phyloP scores from a whole-genome alignment of 2,888 invertebrate species.

The Congeria kusceri region DNA sequence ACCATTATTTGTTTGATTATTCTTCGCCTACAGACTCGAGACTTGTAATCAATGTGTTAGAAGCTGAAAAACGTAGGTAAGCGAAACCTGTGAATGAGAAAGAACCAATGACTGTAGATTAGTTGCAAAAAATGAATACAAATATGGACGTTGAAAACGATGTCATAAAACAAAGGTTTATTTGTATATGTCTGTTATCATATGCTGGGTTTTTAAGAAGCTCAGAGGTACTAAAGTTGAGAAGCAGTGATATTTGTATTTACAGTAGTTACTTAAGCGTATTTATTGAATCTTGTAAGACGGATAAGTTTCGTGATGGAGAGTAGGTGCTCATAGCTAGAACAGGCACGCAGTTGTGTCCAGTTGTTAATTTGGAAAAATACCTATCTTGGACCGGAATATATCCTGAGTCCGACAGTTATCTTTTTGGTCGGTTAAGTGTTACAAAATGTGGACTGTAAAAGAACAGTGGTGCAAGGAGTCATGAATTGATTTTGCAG shows the following conservation, averaged over 20 bases:
- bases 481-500: too few relatives aligned
- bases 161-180: conserved; percentile 47
- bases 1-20: conserved; percentile 43
- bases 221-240: conserved; percentile 31
- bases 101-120: conserved; percentile 40
- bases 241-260: conserved; percentile 33
- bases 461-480: too few relatives aligned
- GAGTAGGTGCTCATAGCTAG: conserved; percentile 40
- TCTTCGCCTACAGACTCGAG: conserved; percentile 40
- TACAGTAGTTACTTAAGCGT: conserved; percentile 12
- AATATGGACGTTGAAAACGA: conserved; percentile 15
- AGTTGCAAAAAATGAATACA: conserved; percentile 26
- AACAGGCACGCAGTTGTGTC: conserved; percentile 39
- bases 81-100: conserved; percentile 36
- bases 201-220: conserved; percentile 53
- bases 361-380: conserved; percentile 33
- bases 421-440: conserved; percentile 20
- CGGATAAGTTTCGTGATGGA: conserved; percentile 38
- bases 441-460: conserved; percentile 14
- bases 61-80: conserved; percentile 36
- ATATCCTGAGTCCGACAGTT: conserved; percentile 13
- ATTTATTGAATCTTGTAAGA: conserved; percentile 39
- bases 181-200: conserved; percentile 34
- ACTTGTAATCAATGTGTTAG: conserved; percentile 42
- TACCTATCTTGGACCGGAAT: conserved; percentile 31